phyloP scores from a whole-genome alignment of 2,888 invertebrate genomes.

The Drosophila tanythrix region DNA sequence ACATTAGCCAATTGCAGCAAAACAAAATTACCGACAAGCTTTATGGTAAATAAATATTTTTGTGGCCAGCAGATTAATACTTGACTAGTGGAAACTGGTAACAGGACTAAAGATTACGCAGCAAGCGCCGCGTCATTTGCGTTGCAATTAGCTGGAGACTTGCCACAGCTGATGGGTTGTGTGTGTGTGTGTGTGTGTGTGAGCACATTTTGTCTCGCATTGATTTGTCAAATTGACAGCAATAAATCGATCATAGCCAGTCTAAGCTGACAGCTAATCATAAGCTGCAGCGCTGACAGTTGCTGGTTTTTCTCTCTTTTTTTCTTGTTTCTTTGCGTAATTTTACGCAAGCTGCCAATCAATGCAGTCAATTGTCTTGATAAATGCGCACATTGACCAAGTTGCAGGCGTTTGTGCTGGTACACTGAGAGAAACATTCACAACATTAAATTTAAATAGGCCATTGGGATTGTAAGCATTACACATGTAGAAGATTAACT shows the following conservation, averaged over 20 bases:
- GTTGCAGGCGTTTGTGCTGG: conserved; percentile 37
- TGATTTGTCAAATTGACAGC: conserved; percentile 82
- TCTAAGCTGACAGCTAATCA: conserved; percentile 78
- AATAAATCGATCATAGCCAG: conserved; percentile 80
- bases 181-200: background rate
- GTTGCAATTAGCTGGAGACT: conserved; percentile 36
- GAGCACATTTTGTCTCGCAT: conserved; percentile 45
- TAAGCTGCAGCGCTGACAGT: conserved; percentile 70
- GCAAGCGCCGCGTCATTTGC: conserved; percentile 36
- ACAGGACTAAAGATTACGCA: conserved; percentile 25
- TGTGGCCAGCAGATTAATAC: conserved; percentile 62
- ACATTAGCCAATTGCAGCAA: conserved; percentile 74
- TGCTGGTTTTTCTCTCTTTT: conserved; percentile 22
- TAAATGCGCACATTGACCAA: conserved; percentile 77
- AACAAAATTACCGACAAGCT: conserved; percentile 62
- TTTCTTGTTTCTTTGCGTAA: conserved; percentile 54
- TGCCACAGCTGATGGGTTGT: conserved; percentile 1
- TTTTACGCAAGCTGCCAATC: conserved; percentile 81
- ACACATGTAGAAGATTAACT: background rate
- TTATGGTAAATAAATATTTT: background rate
- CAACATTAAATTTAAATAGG: background rate
- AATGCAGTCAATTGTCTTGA: conserved; percentile 75
- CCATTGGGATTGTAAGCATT: background rate
- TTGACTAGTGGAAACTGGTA: conserved; percentile 52
- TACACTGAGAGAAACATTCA: background rate